Evolutionary conservation across 2,113 vertebrate species (phyloP), one percentile per base, ranked within the genome.

Genomic region (Rhombomys opimus): DNA sequence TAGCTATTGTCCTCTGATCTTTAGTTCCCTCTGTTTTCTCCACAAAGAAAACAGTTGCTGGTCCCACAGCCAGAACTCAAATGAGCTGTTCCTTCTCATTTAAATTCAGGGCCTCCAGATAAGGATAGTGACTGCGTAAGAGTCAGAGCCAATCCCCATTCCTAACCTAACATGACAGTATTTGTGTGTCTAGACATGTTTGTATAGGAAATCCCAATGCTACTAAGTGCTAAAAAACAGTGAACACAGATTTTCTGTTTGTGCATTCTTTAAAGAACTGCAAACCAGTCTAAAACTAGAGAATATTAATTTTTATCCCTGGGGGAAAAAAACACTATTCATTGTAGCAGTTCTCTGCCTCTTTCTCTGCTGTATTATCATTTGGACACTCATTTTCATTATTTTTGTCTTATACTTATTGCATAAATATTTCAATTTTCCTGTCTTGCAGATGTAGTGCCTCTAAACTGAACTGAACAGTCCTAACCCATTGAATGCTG

Each of bases 241-340:
- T 38, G 68, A 86, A 67, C 5, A 61, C 32, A 70, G 12, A 75
- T 90, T 85, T 91, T 30, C 81, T 20, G 72, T 61, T 92, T 38
- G 11, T 75, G 59, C 5, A 11, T 90, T 90, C 38, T 81, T 72
- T 85, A 80, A 90, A n/a, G 72, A 90, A 95, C 78, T 88, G 90
- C 2, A 80, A 94, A 61, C 6, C 57, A 85, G 67, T 87, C 82
- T 96, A 77, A 96, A 78, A 46, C 54, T 81, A 61, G 25, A 92
- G 15, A 96, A n/a, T 25, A 95, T 0, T 90, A 50, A 94, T 85
- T 32, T 85, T 57, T 94, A 46, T 18, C 65, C 65, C 88, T 61
- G 77, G 81, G 35, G 57, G 59, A 97, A 95, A 96, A 95, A 96
- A 95, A 25, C 25, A n/a, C 35, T 38, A 85, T 63, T 94, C 70